Evolutionary conservation across 2,888 invertebrate species (phyloP).

Genomic region (Idaea biselata): DNA sequence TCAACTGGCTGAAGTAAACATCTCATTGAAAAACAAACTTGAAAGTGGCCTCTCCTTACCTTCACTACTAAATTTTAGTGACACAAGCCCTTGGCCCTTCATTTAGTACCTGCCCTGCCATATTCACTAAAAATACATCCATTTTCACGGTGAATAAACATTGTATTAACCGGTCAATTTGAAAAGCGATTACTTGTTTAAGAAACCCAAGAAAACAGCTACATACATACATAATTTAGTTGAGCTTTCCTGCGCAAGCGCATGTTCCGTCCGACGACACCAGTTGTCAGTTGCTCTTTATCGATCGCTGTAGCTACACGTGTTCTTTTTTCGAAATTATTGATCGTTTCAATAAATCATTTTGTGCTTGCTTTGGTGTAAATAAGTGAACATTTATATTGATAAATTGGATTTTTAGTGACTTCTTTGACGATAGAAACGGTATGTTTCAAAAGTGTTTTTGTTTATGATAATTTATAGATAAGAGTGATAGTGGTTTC

Average conservation of each 20-base stretch:
- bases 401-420: slow-evolving; percentile 35
- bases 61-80: slow-evolving; percentile 30
- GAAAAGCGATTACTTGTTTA: slow-evolving; percentile 18
- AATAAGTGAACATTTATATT: slow-evolving; percentile 31
- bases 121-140: slow-evolving; percentile 74
- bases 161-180: slow-evolving; percentile 32
- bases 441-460: slow-evolving; percentile 16
- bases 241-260: slow-evolving; percentile 64
- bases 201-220: slow-evolving; percentile 19
- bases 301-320: slow-evolving; percentile 53
- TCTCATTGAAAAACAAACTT: neutral
- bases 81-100: slow-evolving; percentile 66
- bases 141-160: slow-evolving; percentile 73
- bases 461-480: slow-evolving; percentile 34
- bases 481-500: slow-evolving; percentile 70
- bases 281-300: slow-evolving; percentile 71
- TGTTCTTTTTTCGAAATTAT: slow-evolving; percentile 43
- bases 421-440: neutral
- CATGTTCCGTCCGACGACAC: slow-evolving; percentile 55
- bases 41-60: neutral
- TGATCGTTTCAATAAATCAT: slow-evolving; percentile 56
- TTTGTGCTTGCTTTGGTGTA: slow-evolving; percentile 44
- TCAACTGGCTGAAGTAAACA: too few species aligned
- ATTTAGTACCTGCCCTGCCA: slow-evolving; percentile 67
- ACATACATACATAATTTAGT: slow-evolving; percentile 40